A percentile compares a stretch with the other conserved stretches of the same genome.
phyloP scores from a whole-genome alignment of 2,113 vertebrate genomes.

The Australoheros scitulus region DNA sequence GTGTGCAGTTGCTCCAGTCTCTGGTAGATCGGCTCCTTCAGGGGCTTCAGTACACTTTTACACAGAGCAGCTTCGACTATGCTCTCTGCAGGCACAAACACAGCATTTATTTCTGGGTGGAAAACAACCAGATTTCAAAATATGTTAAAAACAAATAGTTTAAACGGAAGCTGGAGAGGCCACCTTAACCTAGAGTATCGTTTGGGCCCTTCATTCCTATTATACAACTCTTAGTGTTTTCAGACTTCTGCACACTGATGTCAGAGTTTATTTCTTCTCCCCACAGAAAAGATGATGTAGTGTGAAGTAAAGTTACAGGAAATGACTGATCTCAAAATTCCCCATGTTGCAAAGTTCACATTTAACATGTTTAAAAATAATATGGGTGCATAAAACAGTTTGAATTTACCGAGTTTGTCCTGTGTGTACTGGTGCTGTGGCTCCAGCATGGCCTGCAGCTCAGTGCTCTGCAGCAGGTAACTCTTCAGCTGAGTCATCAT shows the following conservation, averaged over 20 bases:
- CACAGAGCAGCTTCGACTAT: constrained; percentile 91
- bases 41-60: constrained; percentile 94
- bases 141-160: too few species aligned
- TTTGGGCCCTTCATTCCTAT: not conserved
- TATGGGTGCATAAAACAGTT: not conserved
- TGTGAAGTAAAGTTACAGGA: not conserved
- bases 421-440: constrained; percentile 66
- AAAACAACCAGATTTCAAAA: too few species aligned
- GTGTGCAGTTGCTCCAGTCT: constrained; percentile 86
- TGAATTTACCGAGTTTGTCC: constrained; percentile 68
- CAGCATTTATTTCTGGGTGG: not conserved
- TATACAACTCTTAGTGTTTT: not conserved
- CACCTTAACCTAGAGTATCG: too few species aligned
- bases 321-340: not conserved
- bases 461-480: constrained; percentile 94
- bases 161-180: too few species aligned
- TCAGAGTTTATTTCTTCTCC: not conserved
- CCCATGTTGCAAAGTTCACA: not conserved
- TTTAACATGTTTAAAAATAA: not conserved
- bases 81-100: constrained; percentile 77
- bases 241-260: not conserved
- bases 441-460: constrained; percentile 88
- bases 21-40: constrained; percentile 86
- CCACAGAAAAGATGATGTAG: not conserved
- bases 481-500: constrained; percentile 99